Percentiles rank a stretch among this genome's conserved stretches.
phyloP scores from a whole-genome alignment of 2,797 vertebrate species.

The Sylvia borin region DNA sequence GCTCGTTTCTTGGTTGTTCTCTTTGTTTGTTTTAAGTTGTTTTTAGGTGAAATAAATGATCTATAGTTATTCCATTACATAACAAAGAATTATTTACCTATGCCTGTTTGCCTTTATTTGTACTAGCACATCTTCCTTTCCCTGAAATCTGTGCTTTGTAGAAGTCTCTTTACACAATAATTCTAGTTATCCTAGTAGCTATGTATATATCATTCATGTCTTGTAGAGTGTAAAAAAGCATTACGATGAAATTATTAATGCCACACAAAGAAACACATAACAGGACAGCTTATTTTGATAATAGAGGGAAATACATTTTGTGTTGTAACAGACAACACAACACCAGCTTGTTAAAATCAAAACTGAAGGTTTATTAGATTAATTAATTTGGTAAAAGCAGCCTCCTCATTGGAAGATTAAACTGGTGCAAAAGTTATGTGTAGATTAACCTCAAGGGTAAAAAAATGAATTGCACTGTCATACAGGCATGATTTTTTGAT shows the following conservation, averaged over 20 bases:
- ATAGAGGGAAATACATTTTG: neutral
- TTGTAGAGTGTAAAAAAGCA: neutral
- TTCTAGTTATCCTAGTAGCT: neutral
- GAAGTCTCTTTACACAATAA: neutral
- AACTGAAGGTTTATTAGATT: neutral
- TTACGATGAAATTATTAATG: rapidly evolving
- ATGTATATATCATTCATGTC: neutral
- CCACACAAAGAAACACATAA: neutral
- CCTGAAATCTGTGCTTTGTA: neutral
- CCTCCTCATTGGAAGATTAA: neutral
- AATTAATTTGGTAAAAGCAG: conserved; percentile 3
- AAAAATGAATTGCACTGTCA: neutral
- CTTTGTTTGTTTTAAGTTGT: neutral
- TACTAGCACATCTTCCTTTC: neutral
- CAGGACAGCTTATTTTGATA: neutral
- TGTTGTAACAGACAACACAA: neutral
- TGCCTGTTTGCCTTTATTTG: neutral
- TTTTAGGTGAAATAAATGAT: neutral
- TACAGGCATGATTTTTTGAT: neutral
- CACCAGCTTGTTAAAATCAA: neutral
- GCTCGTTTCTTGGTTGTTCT: neutral
- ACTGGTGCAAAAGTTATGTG: neutral
- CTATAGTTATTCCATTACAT: neutral
- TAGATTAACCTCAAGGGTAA: neutral
- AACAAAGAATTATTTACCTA: neutral